Conservation (phyloP, 2,113 vertebrate species). For the Channa maculata region DNA sequence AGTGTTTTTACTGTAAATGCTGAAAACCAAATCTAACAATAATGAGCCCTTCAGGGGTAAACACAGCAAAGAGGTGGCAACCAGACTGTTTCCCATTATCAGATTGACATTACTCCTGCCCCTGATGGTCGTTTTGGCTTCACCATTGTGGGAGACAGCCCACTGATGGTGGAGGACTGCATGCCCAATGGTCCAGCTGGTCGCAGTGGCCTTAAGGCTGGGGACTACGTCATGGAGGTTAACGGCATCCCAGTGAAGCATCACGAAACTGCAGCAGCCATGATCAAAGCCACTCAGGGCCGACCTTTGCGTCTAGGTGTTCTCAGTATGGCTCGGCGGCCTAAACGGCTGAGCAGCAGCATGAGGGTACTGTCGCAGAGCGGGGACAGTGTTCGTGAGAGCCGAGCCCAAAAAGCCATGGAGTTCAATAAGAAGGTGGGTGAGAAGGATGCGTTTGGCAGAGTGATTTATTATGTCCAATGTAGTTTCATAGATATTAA, state of each 20-base stretch:
- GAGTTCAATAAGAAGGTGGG: constrained; percentile 93
- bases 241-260: constrained; percentile 83
- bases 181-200: constrained; percentile 82
- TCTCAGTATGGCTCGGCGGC: constrained; percentile 83
- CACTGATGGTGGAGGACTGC: constrained; percentile 86
- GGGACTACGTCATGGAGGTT: constrained; percentile 89
- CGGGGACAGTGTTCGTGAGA: constrained; percentile 78
- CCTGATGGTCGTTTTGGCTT: constrained; percentile 85
- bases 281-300: constrained; percentile 85
- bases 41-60: neutral
- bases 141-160: constrained; percentile 82
- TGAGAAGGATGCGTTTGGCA: neutral
- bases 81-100: neutral
- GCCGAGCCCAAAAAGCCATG: constrained; percentile 91
- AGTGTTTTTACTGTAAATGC: neutral
- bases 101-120: constrained; percentile 82
- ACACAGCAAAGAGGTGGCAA: neutral
- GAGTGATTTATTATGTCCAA: neutral
- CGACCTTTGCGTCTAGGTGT: constrained; percentile 85
- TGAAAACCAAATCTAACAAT: no score
- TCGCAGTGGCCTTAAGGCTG: constrained; percentile 82
- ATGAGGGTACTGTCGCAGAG: constrained; percentile 85
- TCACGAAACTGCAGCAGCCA: constrained; percentile 78
- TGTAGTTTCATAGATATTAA: neutral
- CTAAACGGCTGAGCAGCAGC: constrained; percentile 81